phyloP scores from a whole-genome alignment of 2,888 invertebrate genomes.

The Meteorus colon region DNA sequence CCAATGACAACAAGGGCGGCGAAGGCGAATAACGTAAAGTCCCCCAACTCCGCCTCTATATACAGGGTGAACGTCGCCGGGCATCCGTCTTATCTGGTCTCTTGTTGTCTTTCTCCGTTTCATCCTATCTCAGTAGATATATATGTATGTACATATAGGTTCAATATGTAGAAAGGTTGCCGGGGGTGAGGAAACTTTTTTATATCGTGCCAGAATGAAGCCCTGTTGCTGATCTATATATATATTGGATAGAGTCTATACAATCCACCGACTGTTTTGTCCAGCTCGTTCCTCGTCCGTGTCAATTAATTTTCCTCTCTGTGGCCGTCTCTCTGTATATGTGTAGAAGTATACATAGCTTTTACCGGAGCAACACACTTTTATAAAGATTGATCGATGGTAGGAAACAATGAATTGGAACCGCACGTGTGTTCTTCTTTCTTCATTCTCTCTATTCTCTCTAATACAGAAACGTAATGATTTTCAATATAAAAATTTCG shows the following conservation, averaged over 20 bases:
- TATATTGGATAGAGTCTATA: constrained; percentile 15
- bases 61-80: constrained; percentile 46
- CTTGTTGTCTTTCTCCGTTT: constrained; percentile 45
- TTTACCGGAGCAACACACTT: constrained; percentile 13
- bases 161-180: background rate
- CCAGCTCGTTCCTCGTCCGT: constrained; percentile 58
- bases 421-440: constrained; percentile 43
- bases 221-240: background rate
- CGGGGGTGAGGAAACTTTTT: background rate
- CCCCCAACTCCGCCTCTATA: constrained; percentile 66
- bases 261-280: constrained; percentile 44
- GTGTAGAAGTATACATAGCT: background rate
- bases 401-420: constrained; percentile 66
- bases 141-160: background rate
- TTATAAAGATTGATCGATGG: constrained; percentile 69
- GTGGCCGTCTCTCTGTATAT: constrained; percentile 6
- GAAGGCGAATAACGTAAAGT: constrained; percentile 62
- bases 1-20: constrained; percentile 67
- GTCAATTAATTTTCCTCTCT: constrained; percentile 71
- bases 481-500: background rate
- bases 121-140: background rate
- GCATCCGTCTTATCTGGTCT: constrained; percentile 55
- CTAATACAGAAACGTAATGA: constrained; percentile 13
- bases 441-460: constrained; percentile 9
- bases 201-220: background rate